Evolutionary conservation across 2,797 vertebrate species (phyloP), one percentile per base, ranked within the genome.

Genomic region (Poeciliopsis presidionis): DNA sequence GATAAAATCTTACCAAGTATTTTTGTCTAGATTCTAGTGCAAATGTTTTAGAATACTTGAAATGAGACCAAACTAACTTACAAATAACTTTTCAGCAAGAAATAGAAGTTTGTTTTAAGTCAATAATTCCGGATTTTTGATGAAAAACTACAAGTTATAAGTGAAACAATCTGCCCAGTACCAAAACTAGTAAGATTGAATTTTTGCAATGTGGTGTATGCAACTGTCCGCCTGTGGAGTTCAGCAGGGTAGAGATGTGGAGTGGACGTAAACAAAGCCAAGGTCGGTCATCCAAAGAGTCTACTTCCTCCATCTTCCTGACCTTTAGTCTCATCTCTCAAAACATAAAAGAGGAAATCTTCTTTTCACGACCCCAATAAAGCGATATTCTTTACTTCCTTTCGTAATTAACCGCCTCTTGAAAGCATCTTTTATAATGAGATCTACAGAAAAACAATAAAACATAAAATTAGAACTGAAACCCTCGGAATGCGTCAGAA

Each of bases 171-270:
- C 6, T 49, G 47, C 18, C 6, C 47, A 7, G 47, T 20, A 20
- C 47, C 47, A 20, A 49, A 49, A 49, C 18, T 20, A 20, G 47
- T 20, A 49, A 49, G 47, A 49, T 3, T 49, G 18, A 49, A 18
- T 2, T 49, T 49, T 20, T 7, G 18, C 47, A 49, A 18, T 20
- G 47, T 7, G 0, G 0, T 7, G 47, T 85, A 75, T 20, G 45
- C 61, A 86, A 79, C 81, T 85, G 90, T 84, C 81, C 86, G 80
- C 89, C 81, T 87, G 92, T 89, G 85, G 87, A 89, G 90, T 90
- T 83, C 85, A 91, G 90, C 77, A 86, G 89, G 91, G 88, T 89
- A 89, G 83, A 84, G 78, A 77, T 80, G 74, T 74, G 80, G 69
- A 70, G 77, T 75, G 82, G 80, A 84, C 84, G 76, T 82, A 41